Evolutionary conservation across 2,888 invertebrate species (phyloP).

Genomic region (Alsophila aescularia): DNA sequence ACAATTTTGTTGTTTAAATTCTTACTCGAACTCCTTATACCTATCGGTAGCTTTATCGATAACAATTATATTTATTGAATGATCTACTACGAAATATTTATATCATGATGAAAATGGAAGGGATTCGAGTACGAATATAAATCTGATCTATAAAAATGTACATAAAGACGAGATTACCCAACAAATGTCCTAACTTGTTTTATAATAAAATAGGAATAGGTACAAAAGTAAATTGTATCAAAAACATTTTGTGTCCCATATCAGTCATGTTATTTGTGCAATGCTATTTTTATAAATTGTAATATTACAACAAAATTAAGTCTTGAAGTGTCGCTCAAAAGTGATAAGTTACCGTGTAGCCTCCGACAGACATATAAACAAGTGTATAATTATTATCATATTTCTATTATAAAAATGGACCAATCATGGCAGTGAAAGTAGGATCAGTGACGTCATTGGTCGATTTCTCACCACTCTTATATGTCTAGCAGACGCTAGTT

Average conservation of each 20-base stretch:
- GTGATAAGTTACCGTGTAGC: slow-evolving; percentile 75
- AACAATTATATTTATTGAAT: slow-evolving; percentile 24
- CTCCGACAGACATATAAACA: slow-evolving; percentile 83
- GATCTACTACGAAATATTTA: slow-evolving; percentile 36
- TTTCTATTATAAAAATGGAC: slow-evolving; percentile 80
- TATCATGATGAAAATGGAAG: slow-evolving; percentile 43
- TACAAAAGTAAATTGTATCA: slow-evolving; percentile 78
- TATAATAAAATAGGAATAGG: slow-evolving; percentile 73
- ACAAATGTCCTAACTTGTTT: slow-evolving; percentile 57
- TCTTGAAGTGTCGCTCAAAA: slow-evolving; percentile 84
- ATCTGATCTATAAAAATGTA: slow-evolving; percentile 44
- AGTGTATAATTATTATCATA: slow-evolving; percentile 72
- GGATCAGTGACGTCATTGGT: slow-evolving; percentile 81
- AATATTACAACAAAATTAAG: slow-evolving; percentile 64
- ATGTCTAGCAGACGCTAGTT: slow-evolving; percentile 79
- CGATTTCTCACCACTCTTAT: slow-evolving; percentile 68
- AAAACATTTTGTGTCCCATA: slow-evolving; percentile 83
- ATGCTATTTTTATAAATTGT: slow-evolving; percentile 74
- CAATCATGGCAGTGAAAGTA: slow-evolving; percentile 82
- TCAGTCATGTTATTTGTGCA: slow-evolving; percentile 83
- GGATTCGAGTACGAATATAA: slow-evolving; percentile 65
- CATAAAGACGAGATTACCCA: slow-evolving; percentile 66
- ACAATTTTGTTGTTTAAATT: slow-evolving; percentile 51
- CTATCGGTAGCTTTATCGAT: slow-evolving; percentile 26
- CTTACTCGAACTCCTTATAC: slow-evolving; percentile 59